These are phyloP conservation scores for Amblyornis subalaris DNA, from an alignment of 2,113 vertebrate genomes.

Conservation along the genomic window DNA sequence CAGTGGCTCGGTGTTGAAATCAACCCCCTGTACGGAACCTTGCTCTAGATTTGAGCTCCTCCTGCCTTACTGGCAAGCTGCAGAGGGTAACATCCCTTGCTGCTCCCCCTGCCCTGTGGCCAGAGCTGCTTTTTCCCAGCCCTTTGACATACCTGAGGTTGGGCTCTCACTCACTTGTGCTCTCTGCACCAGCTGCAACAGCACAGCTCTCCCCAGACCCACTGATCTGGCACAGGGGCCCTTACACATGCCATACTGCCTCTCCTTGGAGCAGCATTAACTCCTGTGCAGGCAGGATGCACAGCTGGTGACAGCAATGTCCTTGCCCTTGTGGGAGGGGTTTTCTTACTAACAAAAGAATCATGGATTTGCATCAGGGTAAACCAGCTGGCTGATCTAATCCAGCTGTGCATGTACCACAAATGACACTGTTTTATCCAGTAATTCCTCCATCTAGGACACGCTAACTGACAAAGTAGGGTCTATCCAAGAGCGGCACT, in stretches of 20 bases:
- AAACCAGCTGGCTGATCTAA: neutral
- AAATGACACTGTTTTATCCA: neutral
- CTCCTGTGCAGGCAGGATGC: neutral
- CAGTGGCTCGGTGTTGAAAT: neutral
- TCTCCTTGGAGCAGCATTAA: neutral
- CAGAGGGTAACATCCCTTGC: neutral
- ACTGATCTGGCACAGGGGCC: neutral
- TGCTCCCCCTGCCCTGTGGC: neutral
- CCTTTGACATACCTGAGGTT: neutral
- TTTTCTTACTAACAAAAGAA: neutral
- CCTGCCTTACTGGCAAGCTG: neutral
- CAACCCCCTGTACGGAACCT: neutral
- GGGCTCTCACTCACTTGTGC: neutral
- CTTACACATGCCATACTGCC: accelerated
- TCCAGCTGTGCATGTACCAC: neutral
- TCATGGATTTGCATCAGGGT: neutral
- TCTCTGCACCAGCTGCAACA: neutral
- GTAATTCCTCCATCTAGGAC: neutral
- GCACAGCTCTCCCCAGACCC: neutral
- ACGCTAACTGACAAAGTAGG: neutral
- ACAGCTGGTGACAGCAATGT: neutral
- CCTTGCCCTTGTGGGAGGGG: neutral
- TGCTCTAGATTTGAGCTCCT: neutral
- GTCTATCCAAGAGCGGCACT: neutral
- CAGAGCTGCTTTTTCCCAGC: neutral